Conservation (phyloP, 2,797 vertebrate species). For the Malurus splendens region DNA sequence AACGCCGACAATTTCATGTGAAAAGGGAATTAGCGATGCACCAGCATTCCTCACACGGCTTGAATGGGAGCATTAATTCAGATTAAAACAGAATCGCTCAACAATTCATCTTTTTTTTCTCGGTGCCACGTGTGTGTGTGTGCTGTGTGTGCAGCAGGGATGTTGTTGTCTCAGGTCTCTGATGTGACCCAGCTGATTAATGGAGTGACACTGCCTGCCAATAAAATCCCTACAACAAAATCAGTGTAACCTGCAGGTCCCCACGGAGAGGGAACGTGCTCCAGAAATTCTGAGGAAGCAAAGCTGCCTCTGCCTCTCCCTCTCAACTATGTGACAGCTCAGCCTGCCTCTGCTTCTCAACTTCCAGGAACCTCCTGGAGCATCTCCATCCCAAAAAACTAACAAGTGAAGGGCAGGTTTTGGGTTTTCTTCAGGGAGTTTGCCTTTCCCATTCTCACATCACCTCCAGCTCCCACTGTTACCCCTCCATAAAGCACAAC, state of each 20-base stretch:
- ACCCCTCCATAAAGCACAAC: background rate
- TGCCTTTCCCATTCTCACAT: background rate
- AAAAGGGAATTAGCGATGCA: slow-evolving; percentile 55
- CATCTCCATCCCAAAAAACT: background rate
- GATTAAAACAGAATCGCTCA: slow-evolving; percentile 48
- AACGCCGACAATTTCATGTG: slow-evolving; percentile 31
- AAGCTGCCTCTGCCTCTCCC: background rate
- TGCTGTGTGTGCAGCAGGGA: background rate
- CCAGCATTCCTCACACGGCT: slow-evolving; percentile 13
- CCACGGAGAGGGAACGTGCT: background rate
- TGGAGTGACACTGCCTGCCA: slow-evolving; percentile 6
- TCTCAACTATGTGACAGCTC: no score
- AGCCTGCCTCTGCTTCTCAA: no score
- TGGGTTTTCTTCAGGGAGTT: background rate
- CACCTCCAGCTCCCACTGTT: background rate
- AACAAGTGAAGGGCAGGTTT: background rate
- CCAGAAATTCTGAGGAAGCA: background rate
- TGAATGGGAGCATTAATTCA: slow-evolving; percentile 64
- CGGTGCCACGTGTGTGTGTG: background rate
- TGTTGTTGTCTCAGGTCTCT: slow-evolving; percentile 18
- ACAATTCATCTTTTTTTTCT: slow-evolving; percentile 31
- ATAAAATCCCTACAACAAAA: background rate
- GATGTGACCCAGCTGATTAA: slow-evolving; percentile 25
- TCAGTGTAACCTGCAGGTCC: background rate
- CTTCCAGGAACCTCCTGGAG: background rate